A percentile compares a stretch with the other conserved stretches of the same genome.
Conservation (phyloP, 2,113 vertebrate genomes). For the Mesitornis unicolor region DNA sequence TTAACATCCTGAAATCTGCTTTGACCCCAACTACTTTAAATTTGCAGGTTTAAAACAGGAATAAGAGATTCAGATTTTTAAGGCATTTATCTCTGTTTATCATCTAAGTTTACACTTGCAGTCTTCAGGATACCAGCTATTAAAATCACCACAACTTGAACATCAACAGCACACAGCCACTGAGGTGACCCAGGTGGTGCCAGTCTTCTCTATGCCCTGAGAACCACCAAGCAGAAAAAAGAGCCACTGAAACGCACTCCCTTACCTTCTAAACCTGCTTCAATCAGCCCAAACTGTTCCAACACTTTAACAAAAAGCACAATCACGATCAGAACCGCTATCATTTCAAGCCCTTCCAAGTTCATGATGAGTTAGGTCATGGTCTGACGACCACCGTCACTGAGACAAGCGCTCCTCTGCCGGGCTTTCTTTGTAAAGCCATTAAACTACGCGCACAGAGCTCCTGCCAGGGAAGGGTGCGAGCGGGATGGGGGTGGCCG, state of each 20-base stretch:
- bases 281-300: slow-evolving; percentile 96
- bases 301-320: slow-evolving; percentile 96
- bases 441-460: slow-evolving; percentile 79
- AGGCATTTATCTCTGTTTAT: neutral
- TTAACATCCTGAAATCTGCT: neutral
- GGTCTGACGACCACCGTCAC: slow-evolving; percentile 74
- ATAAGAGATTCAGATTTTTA: neutral
- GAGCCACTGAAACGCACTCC: slow-evolving; percentile 63
- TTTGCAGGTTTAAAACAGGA: neutral
- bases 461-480: slow-evolving; percentile 55
- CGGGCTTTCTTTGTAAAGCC: slow-evolving; percentile 76
- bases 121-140: neutral
- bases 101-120: neutral
- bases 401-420: slow-evolving; percentile 68
- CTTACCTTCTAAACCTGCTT: slow-evolving; percentile 92
- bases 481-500: slow-evolving; percentile 44
- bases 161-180: neutral
- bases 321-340: slow-evolving; percentile 92
- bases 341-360: slow-evolving; percentile 98
- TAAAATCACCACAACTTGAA: neutral
- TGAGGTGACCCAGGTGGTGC: neutral
- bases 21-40: neutral
- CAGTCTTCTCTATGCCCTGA: too few relatives aligned
- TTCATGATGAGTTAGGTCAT: slow-evolving; percentile 92
- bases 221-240: too few relatives aligned